phyloP scores from a whole-genome alignment of 2,888 invertebrate genomes.

The Pheosia tremula region DNA sequence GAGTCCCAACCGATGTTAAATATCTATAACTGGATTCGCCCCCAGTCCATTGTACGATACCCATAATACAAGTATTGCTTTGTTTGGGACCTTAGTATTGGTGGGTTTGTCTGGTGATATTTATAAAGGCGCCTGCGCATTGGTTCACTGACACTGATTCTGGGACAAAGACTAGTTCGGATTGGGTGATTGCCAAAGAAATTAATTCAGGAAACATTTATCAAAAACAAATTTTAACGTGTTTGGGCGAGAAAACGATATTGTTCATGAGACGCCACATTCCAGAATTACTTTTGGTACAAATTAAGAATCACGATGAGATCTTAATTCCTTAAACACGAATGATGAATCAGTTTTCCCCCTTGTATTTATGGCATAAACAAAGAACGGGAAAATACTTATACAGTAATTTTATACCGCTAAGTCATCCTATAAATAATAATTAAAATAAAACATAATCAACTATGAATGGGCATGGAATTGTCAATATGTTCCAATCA shows the following conservation, averaged over 20 bases:
- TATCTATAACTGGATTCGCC: too few species aligned
- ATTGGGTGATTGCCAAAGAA: conserved; percentile 65
- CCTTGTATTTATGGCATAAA: neutral
- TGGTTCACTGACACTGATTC: conserved; percentile 70
- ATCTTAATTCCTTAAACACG: neutral
- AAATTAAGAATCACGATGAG: neutral
- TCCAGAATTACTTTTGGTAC: too few species aligned
- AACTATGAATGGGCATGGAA: neutral
- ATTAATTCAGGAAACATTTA: conserved; percentile 56
- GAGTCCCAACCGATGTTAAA: too few species aligned
- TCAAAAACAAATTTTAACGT: conserved; percentile 44
- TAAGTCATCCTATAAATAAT: neutral
- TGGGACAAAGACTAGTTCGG: conserved; percentile 61
- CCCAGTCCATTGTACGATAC: too few species aligned
- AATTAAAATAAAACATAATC: neutral
- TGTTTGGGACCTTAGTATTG: too few species aligned
- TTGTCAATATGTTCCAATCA: neutral
- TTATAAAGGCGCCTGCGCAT: conserved; percentile 33
- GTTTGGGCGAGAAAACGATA: neutral
- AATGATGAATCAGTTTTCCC: neutral
- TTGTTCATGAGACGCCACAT: neutral
- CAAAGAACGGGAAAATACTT: neutral
- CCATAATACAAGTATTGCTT: too few species aligned
- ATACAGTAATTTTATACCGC: neutral
- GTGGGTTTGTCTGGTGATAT: too few species aligned